Conservation (phyloP, 2,888 invertebrate genomes). For the Nymphalis urticae region DNA sequence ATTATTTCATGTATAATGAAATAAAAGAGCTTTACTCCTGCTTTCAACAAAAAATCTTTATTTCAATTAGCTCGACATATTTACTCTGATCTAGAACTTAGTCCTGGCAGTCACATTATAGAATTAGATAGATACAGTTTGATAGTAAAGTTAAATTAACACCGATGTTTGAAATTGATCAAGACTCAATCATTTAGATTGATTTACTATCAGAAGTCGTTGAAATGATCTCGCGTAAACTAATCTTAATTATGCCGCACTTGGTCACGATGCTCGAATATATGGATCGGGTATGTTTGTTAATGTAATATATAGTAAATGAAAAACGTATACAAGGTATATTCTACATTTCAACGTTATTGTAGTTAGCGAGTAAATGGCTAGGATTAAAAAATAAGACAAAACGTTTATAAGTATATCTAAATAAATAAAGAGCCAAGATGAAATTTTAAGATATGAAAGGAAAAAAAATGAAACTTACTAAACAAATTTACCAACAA, state of each 20-base stretch:
- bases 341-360: background rate
- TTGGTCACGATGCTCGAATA: slow-evolving; percentile 15
- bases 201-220: slow-evolving; percentile 63
- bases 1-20: too few relatives aligned
- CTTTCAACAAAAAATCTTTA: too few relatives aligned
- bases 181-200: slow-evolving; percentile 59
- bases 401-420: too few relatives aligned
- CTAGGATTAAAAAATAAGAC: too few relatives aligned
- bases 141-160: slow-evolving; percentile 41
- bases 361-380: background rate
- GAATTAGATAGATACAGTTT: slow-evolving; percentile 4
- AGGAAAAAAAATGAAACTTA: too few relatives aligned
- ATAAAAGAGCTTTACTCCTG: too few relatives aligned
- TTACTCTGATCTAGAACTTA: too few relatives aligned
- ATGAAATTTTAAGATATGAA: too few relatives aligned
- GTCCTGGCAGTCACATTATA: background rate
- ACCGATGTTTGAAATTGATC: slow-evolving; percentile 52
- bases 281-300: slow-evolving; percentile 17
- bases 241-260: slow-evolving; percentile 50
- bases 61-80: too few relatives aligned
- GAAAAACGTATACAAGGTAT: too few relatives aligned
- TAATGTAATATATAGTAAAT: background rate
- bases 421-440: too few relatives aligned
- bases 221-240: slow-evolving; percentile 63
- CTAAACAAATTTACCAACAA: too few relatives aligned